Percentiles rank a stretch among this genome's conserved stretches.
Conservation (phyloP, 2,888 invertebrate genomes). For the Ormyrus thymus region DNA sequence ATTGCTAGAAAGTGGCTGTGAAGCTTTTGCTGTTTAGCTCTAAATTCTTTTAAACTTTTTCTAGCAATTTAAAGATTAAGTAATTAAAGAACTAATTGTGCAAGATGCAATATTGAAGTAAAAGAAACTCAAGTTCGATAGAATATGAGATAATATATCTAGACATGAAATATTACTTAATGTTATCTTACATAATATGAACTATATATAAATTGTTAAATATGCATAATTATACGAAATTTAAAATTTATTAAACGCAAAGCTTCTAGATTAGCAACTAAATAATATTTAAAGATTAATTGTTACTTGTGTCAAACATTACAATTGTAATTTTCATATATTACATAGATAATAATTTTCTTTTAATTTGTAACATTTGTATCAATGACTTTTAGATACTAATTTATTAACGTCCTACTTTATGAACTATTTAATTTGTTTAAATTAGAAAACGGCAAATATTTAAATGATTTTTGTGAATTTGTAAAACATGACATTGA, state of each 20-base stretch:
- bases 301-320: too few relatives aligned
- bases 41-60: slow-evolving; percentile 28
- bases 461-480: too few relatives aligned
- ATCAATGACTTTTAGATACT: too few relatives aligned
- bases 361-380: too few relatives aligned
- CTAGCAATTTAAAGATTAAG: slow-evolving; percentile 13
- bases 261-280: not conserved
- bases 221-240: slow-evolving; percentile 16
- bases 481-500: too few relatives aligned
- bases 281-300: not conserved
- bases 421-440: too few relatives aligned
- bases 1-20: slow-evolving; percentile 44
- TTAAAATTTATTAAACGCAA: not conserved
- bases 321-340: too few relatives aligned
- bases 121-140: slow-evolving; percentile 46
- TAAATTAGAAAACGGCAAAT: too few relatives aligned
- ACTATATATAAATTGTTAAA: slow-evolving; percentile 37
- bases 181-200: slow-evolving; percentile 32
- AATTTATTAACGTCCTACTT: too few relatives aligned
- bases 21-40: slow-evolving; percentile 47
- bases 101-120: slow-evolving; percentile 29
- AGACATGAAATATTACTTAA: slow-evolving; percentile 41
- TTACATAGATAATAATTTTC: too few relatives aligned
- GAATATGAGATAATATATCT: slow-evolving; percentile 22
- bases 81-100: slow-evolving; percentile 34